Evolutionary conservation across 2,888 invertebrate genomes (phyloP).

Genomic region (Oxystoma pomonae): DNA sequence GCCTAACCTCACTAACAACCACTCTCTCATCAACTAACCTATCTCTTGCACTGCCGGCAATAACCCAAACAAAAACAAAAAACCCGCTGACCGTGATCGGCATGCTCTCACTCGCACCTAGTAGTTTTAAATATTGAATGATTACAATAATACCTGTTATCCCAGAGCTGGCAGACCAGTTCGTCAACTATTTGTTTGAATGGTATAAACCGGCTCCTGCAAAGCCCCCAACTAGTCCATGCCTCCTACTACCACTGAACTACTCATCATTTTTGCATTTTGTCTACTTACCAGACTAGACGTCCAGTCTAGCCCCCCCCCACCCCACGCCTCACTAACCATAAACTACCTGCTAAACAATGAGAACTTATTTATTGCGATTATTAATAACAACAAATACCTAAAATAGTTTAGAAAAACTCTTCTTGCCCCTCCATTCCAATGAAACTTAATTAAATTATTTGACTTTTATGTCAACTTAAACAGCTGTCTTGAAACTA

Average conservation of each 20-base stretch:
- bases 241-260: not conserved
- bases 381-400: too few species aligned
- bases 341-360: too few species aligned
- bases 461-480: too few species aligned
- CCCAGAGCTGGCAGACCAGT: slow-evolving; percentile 46
- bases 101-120: slow-evolving; percentile 31
- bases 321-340: not conserved
- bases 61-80: not conserved
- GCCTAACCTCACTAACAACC: too few species aligned
- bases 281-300: not conserved
- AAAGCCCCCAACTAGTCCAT: not conserved
- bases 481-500: too few species aligned
- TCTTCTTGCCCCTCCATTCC: too few species aligned
- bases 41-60: not conserved
- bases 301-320: not conserved
- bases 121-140: slow-evolving; percentile 45
- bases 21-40: not conserved
- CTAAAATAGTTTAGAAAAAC: too few species aligned
- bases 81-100: not conserved
- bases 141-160: slow-evolving; percentile 49
- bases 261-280: not conserved
- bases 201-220: slow-evolving; percentile 27
- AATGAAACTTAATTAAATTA: too few species aligned
- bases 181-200: slow-evolving; percentile 47
- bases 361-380: too few species aligned